Base-by-base conservation (phyloP, 2,888 invertebrate genomes). In the Plagodis pulveraria region DNA sequence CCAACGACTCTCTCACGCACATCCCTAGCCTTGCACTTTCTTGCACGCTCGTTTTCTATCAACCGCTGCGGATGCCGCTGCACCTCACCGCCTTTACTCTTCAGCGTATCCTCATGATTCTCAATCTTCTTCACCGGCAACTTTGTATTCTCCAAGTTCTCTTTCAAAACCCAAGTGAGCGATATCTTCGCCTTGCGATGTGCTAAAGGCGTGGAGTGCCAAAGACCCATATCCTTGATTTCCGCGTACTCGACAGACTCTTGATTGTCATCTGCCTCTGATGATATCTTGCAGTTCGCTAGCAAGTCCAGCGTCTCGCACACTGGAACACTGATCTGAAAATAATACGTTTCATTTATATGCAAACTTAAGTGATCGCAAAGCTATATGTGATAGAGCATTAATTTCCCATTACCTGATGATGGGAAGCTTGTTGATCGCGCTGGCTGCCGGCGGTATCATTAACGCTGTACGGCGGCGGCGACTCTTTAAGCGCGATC, bases 91-190 rank as follows among this genome's bases (percentile, higher is more conserved):
- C 50, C 70, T 44, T 67, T 73, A 56, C 66, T 77, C 48, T 73
- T 78, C 56, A 76, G 65, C 51, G 62, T 67, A n/a, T 80, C 80
- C 32, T 81, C 80, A 11, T 78, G 70, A 22, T 78, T 84, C 9
- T 83, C 81, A 32, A 61, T 61, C 38, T 52, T 61, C 49, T 61
- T 61, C 5, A 56, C 12, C 7, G 80, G 75, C 10, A 78, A 59
- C 67, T 85, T 88, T 32, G 78, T 71, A 46, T 81, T 91, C 38
- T 94, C 94, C 50, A 94, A 90, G 71, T 95, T 94, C 67, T 95
- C 95, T 75, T 95, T 94, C 43, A 96, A 87, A 57, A 96, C 95
- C 96, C 96, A 96, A 53, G 96, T 96, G 57, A 96, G 91, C 57
- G 96, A 96, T 83, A 96, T 94, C 84, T 96, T 96, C 66, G 96